These are phyloP conservation scores for Drosophila mettleri DNA, from an alignment of 2,888 invertebrate species.

Conservation along the genomic window DNA sequence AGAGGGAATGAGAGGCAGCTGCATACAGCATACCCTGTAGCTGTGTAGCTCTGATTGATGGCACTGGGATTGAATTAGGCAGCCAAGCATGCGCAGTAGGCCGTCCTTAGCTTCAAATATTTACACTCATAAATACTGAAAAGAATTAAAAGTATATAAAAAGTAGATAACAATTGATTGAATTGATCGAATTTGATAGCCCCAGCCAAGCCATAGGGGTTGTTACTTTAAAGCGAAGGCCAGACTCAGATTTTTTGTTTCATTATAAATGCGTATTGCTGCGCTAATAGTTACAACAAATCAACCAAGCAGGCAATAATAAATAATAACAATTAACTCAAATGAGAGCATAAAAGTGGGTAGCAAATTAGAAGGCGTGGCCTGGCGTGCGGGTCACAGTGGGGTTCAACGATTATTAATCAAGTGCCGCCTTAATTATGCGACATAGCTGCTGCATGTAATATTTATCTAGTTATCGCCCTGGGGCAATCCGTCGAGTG, in stretches of 20 bases:
- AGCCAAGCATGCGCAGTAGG: conserved; percentile 5
- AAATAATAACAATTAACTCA: conserved; percentile 35
- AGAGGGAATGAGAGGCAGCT: conserved; percentile 4
- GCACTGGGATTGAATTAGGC: conserved; percentile 49
- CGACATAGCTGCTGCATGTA: conserved; percentile 40
- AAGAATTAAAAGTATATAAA: conserved; percentile 24
- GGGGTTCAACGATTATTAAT: conserved; percentile 80
- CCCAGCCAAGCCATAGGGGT: conserved; percentile 36
- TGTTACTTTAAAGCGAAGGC: conserved; percentile 55
- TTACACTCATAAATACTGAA: conserved; percentile 73
- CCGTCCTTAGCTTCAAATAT: conserved; percentile 65
- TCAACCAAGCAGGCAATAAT: conserved; percentile 51
- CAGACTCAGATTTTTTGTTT: conserved; percentile 63
- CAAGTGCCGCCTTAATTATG: conserved; percentile 74
- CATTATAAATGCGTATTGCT: conserved; percentile 65
- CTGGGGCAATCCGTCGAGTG: conserved; percentile 34
- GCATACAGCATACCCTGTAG: conserved; percentile 28
- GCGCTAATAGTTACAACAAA: conserved; percentile 72
- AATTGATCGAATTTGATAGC: conserved; percentile 37
- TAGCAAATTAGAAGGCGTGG: conserved; percentile 52
- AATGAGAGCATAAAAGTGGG: conserved; percentile 13
- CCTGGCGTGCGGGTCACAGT: conserved; percentile 54
- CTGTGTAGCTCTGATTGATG: conserved; percentile 68
- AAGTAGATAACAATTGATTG: conserved; percentile 59
- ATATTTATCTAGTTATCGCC: conserved; percentile 32